Evolutionary conservation across 1,140 invertebrate genomes (phyloP).

Genomic region (Eubasilissa regina): DNA sequence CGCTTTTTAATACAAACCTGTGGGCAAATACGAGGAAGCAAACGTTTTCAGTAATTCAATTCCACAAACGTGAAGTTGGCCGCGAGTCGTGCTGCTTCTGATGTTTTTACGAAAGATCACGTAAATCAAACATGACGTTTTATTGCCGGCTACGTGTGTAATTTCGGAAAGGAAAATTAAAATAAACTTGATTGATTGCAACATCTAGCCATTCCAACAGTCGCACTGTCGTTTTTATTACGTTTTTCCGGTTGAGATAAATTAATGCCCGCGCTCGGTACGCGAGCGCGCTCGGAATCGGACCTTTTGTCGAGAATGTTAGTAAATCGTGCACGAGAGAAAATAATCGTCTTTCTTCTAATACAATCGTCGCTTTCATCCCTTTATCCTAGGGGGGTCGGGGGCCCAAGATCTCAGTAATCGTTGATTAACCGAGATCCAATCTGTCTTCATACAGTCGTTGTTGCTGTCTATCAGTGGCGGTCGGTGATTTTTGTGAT

Average conservation of each 20-base stretch:
- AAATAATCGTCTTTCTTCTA: too few relatives aligned
- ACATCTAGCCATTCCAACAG: conserved; percentile 30
- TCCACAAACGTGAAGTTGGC: conserved; percentile 47
- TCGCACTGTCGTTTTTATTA: conserved; percentile 37
- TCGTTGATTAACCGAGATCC: too few relatives aligned
- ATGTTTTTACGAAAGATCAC: conserved; percentile 36
- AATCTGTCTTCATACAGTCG: too few relatives aligned
- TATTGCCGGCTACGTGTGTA: conserved; percentile 43
- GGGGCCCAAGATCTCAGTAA: too few relatives aligned
- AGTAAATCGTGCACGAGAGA: too few relatives aligned
- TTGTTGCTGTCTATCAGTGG: too few relatives aligned
- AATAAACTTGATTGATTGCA: conserved; percentile 39
- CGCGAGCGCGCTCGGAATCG: too few relatives aligned
- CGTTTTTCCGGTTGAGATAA: conserved; percentile 15
- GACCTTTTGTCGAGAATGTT: too few relatives aligned
- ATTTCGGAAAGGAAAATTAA: conserved; percentile 43
- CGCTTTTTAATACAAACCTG: conserved; percentile 54
- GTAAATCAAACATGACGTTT: conserved; percentile 50
- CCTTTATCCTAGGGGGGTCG: too few relatives aligned
- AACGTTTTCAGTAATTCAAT: conserved; percentile 55
- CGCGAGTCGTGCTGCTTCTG: conserved; percentile 7
- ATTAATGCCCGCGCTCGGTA: too few relatives aligned
- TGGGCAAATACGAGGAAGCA: conserved; percentile 54
- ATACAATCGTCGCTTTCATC: too few relatives aligned
- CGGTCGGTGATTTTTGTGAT: too few relatives aligned